These are phyloP conservation scores for Eleutherodactylus coqui DNA, from an alignment of 2,797 vertebrate species.

Conservation along the genomic window DNA sequence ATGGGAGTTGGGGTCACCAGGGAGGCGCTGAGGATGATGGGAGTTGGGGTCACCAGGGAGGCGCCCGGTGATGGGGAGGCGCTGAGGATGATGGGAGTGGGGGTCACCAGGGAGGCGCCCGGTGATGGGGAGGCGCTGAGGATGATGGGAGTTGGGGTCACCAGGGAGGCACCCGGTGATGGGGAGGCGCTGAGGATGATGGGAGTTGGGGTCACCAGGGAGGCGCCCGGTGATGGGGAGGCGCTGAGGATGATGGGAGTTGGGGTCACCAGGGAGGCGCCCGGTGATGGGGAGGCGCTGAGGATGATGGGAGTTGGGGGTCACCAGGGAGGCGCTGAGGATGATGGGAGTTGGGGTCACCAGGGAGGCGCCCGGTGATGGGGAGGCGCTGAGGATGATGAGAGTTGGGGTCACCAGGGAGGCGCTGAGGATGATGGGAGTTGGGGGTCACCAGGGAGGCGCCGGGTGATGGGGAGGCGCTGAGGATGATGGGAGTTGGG, in stretches of 20 bases:
- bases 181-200: background rate
- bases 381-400: background rate
- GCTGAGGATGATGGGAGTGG: background rate
- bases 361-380: background rate
- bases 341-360: constrained; percentile 14
- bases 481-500: background rate
- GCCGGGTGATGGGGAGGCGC: background rate
- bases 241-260: background rate
- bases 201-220: constrained; percentile 5
- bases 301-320: background rate
- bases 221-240: background rate
- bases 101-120: background rate
- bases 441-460: too few relatives aligned
- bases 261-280: background rate
- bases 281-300: background rate
- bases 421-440: too few relatives aligned
- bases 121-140: background rate
- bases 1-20: constrained; percentile 22
- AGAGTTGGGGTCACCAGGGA: constrained; percentile 17
- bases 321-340: background rate
- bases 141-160: constrained; percentile 3
- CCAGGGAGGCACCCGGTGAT: background rate
- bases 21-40: too few relatives aligned
- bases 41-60: too few relatives aligned
- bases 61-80: background rate